Evolutionary conservation across 1,140 invertebrate species (phyloP), one percentile per base, ranked within the genome.

Genomic region (Ooceraea biroi): DNA sequence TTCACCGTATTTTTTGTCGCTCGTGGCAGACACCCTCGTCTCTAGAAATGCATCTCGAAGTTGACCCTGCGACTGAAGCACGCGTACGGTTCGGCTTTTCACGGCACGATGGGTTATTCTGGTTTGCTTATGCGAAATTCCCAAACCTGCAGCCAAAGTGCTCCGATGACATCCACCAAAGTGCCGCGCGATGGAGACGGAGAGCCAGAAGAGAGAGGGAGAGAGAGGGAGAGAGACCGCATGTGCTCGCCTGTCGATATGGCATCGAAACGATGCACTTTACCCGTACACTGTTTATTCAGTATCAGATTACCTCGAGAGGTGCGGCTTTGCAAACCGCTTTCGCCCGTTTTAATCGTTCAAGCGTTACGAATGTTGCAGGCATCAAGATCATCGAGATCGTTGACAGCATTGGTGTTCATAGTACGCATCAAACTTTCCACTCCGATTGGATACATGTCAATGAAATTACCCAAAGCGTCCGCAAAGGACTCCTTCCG

Each of bases 211-310:
- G 36, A 36, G 36, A 36, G 36, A 36, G 68, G 44, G 74, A 52
- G 25, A 71, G 58, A 60, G 69, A 71, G 69, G 52, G 50, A 46
- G 36, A 57, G 78, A 66, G 55, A 77, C 71, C 88, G 84, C 87
- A 84, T 87, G 86, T 86, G 88, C 69, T 77, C 76, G 80, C 66
- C 74, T 86, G 84, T 86, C 84, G 88, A 84, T 88, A 89, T 88
- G 76, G 52, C 73, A 84, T n/a, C 60, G 55, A 72, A 61, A 83
- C 83, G 85, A 63, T 87, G 83, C 83, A 82, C 74, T 84, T 82
- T 85, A 50, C 73, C 65, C 58, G 80, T 58, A 46, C 73, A 60
- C n/a, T 85, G 77, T 89, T 88, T 88, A 89, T 84, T 77, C 58
- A 60, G 48, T 83, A 76, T 89, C 80, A 76, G 74, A 72, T 83